phyloP scores from a whole-genome alignment of 1,140 invertebrate species.

The Orchesella cincta region DNA sequence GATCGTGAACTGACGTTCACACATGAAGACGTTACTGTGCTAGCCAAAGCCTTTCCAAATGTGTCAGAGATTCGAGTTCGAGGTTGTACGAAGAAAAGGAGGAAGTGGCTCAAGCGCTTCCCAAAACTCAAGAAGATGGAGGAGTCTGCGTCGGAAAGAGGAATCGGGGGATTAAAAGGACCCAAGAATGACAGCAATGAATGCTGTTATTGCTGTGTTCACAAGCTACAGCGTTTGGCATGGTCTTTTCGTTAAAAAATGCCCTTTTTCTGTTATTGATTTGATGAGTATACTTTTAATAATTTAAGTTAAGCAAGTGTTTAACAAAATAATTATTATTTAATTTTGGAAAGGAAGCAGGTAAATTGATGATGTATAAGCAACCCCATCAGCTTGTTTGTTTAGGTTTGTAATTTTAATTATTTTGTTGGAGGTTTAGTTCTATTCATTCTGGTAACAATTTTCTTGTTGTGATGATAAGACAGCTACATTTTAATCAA shows the following conservation, averaged over 20 bases:
- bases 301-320: no score
- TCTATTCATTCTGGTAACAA: no score
- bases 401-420: no score
- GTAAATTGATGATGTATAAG: not conserved
- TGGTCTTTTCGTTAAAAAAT: no score
- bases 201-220: constrained; percentile 13
- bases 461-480: no score
- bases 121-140: not conserved
- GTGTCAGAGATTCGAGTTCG: not conserved
- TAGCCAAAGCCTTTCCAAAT: constrained; percentile 33
- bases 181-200: not conserved
- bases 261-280: not conserved
- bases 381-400: not conserved
- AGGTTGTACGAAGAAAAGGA: not conserved
- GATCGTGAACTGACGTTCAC: not conserved
- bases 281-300: no score
- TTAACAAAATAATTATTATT: not conserved
- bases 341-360: not conserved
- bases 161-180: constrained; percentile 11
- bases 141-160: not conserved
- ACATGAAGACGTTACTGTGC: not conserved
- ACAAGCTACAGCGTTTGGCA: constrained; percentile 10
- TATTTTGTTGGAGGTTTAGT: no score
- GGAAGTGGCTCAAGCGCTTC: constrained; percentile 3
- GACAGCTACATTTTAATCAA: no score